Conservation (phyloP, 2,888 invertebrate species). For the Tillus elongatus region DNA sequence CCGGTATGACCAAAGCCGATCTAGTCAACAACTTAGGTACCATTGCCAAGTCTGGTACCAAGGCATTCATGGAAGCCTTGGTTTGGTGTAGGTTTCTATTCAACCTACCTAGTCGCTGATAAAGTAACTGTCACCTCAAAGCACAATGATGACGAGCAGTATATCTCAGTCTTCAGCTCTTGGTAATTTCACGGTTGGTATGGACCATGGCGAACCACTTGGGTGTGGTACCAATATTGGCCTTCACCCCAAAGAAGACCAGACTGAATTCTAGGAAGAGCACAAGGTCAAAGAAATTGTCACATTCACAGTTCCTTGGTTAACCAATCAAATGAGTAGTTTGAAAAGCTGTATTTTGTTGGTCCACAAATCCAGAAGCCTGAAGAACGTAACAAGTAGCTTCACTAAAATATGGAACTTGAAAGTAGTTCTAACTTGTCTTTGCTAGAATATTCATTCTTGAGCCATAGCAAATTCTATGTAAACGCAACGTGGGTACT, state of each 20-base stretch:
- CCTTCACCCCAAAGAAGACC: constrained; percentile 91
- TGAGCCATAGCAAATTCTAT: too few relatives aligned
- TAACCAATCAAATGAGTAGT: constrained; percentile 98
- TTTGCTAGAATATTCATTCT: too few relatives aligned
- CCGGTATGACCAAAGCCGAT: constrained; percentile 95
- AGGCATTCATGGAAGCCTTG: constrained; percentile 89
- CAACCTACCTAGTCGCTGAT: constrained; percentile 92
- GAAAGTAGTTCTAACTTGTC: too few relatives aligned
- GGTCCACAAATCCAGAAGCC: too few relatives aligned
- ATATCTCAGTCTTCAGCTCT: constrained; percentile 97
- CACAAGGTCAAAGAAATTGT: constrained; percentile 92
- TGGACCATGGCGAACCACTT: constrained; percentile 70
- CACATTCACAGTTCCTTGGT: constrained; percentile 92
- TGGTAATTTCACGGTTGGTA: constrained; percentile 88
- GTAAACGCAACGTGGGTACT: too few relatives aligned
- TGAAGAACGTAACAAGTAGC: too few relatives aligned
- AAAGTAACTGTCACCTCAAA: constrained; percentile 93
- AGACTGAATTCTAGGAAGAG: constrained; percentile 90
- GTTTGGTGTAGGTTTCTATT: constrained; percentile 99
- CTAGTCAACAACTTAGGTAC: constrained; percentile 94
- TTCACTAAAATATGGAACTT: too few relatives aligned
- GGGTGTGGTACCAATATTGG: constrained; percentile 88
- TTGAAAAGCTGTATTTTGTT: too few relatives aligned
- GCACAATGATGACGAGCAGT: constrained; percentile 86
- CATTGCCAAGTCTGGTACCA: constrained; percentile 95